Evolutionary conservation across 2,113 vertebrate genomes (phyloP).

Genomic region (Pygathrix nemaeus): DNA sequence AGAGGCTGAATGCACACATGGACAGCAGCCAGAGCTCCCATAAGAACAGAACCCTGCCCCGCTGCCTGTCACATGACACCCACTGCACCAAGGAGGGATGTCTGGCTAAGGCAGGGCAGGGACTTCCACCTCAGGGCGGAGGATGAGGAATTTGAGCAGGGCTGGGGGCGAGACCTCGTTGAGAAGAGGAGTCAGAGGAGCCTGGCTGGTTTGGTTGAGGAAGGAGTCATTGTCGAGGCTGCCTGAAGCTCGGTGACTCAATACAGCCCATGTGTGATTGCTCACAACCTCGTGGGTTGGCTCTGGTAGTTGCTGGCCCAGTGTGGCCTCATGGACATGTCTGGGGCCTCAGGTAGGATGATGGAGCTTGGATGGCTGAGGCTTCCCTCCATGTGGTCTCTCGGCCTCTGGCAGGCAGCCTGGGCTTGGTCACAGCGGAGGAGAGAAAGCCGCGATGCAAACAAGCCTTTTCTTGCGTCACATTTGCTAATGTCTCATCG

Average conservation of each 20-base stretch:
- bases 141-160: not conserved
- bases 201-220: not conserved
- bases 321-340: not conserved
- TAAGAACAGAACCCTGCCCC: no score
- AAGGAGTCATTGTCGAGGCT: not conserved
- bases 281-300: not conserved
- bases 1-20: no score
- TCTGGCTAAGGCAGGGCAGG: not conserved
- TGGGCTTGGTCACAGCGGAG: not conserved
- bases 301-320: not conserved
- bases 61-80: no score
- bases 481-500: not conserved
- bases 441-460: not conserved
- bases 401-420: no score
- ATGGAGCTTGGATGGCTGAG: not conserved
- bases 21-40: no score
- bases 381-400: not conserved
- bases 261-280: not conserved
- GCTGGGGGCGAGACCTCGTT: not conserved
- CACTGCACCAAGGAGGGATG: no score
- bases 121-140: not conserved
- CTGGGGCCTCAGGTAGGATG: not conserved
- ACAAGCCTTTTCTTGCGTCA: not conserved
- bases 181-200: not conserved
- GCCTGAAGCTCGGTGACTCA: not conserved